Conservation (phyloP, 2,797 vertebrate genomes). For the Paramormyrops hopkinsi region DNA sequence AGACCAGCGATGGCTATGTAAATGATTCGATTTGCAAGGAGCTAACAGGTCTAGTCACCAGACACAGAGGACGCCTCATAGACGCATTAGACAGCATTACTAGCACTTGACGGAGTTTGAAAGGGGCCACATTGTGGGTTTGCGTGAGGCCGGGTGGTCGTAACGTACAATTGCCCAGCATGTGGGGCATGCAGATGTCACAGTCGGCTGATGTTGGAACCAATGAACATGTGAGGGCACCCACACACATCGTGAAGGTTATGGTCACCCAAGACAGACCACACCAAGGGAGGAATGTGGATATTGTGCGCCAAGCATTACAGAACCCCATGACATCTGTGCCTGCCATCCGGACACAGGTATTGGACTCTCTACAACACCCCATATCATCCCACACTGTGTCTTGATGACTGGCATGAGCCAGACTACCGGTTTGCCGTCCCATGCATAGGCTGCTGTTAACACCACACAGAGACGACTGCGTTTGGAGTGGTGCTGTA, state of each 20-base stretch:
- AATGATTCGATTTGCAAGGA: not conserved
- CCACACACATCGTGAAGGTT: not conserved
- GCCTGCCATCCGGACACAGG: not conserved
- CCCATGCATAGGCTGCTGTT: no score
- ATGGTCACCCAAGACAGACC: not conserved
- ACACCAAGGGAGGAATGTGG: not conserved
- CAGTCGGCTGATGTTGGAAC: not conserved
- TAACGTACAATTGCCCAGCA: not conserved
- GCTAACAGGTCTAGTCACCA: not conserved
- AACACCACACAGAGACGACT: no score
- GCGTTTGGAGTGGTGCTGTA: no score
- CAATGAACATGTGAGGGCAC: not conserved
- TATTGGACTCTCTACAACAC: not conserved
- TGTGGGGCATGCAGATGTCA: not conserved
- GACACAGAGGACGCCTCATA: not conserved
- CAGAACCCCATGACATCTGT: not conserved
- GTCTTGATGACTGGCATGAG: not conserved
- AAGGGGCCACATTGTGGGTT: not conserved
- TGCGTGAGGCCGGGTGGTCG: not conserved
- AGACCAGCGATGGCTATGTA: not conserved
- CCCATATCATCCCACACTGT: not conserved
- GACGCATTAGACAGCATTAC: not conserved
- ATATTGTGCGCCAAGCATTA: not conserved
- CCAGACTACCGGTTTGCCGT: no score
- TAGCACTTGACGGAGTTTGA: not conserved